phyloP scores from a whole-genome alignment of 2,113 vertebrate species.

The Fukomys damarensis region DNA sequence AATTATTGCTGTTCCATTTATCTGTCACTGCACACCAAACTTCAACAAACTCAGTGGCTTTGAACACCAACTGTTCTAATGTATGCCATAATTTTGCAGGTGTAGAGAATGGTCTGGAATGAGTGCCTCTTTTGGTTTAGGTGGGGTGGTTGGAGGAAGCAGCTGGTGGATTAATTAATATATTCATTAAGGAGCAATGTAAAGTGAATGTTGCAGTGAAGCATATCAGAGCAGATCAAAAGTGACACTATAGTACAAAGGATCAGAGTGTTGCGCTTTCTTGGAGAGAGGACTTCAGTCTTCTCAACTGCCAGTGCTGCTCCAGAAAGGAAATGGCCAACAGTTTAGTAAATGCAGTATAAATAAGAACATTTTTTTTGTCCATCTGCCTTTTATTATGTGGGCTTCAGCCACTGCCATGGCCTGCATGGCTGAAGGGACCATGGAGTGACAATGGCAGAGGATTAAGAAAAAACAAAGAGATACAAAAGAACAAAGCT shows the following conservation, averaged over 20 bases:
- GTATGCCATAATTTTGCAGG: not conserved
- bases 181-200: not conserved
- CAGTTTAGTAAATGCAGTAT: not conserved
- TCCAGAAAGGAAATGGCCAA: not conserved
- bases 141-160: not conserved
- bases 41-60: not conserved
- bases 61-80: not conserved
- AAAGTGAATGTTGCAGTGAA: not conserved
- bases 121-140: not conserved
- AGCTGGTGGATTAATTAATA: not conserved
- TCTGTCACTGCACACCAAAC: not conserved
- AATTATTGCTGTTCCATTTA: not conserved
- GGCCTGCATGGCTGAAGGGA: too few species aligned
- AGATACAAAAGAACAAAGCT: too few species aligned
- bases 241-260: not conserved
- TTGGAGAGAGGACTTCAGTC: not conserved
- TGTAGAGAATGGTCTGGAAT: not conserved
- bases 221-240: not conserved
- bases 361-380: conserved; percentile 46
- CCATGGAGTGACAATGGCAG: too few species aligned
- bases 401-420: too few species aligned
- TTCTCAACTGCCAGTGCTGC: not conserved
- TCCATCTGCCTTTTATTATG: too few species aligned
- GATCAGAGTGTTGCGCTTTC: not conserved
- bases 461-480: too few species aligned